Evolutionary conservation across 2,113 vertebrate genomes (phyloP).

Genomic region (Zosterops borbonicus): DNA sequence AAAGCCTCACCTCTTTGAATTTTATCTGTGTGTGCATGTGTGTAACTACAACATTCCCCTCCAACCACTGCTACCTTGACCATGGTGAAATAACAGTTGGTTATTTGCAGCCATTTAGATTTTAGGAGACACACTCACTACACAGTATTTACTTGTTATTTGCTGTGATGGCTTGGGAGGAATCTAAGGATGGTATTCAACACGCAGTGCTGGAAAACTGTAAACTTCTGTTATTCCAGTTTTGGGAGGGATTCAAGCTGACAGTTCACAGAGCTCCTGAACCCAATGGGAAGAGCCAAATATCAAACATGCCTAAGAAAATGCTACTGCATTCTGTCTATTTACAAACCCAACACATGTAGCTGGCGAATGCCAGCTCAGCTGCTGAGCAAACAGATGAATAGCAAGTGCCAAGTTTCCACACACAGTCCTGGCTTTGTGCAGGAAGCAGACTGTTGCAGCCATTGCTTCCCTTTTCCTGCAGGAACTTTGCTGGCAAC

Average conservation of each 20-base stretch:
- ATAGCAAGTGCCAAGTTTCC: slow-evolving; percentile 19
- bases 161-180: neutral
- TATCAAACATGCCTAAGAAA: slow-evolving; percentile 27
- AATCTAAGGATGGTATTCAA: neutral
- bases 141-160: neutral
- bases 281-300: neutral
- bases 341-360: slow-evolving; percentile 32
- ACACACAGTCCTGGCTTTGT: slow-evolving; percentile 9
- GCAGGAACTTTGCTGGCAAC: slow-evolving; percentile 37
- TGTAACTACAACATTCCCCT: neutral
- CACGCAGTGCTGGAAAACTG: neutral
- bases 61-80: neutral
- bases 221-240: neutral
- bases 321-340: slow-evolving; percentile 16
- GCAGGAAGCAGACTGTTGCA: slow-evolving; percentile 17
- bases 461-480: slow-evolving; percentile 46
- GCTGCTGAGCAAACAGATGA: slow-evolving; percentile 54
- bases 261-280: slow-evolving; percentile 27
- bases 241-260: neutral
- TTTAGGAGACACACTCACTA: neutral
- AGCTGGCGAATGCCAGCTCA: slow-evolving; percentile 6
- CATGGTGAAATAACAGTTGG: neutral
- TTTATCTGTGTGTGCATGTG: neutral
- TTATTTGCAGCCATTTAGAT: neutral
- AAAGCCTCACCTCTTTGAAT: neutral